phyloP scores from a whole-genome alignment of 2,888 invertebrate genomes.

The Lobophora halterata region DNA sequence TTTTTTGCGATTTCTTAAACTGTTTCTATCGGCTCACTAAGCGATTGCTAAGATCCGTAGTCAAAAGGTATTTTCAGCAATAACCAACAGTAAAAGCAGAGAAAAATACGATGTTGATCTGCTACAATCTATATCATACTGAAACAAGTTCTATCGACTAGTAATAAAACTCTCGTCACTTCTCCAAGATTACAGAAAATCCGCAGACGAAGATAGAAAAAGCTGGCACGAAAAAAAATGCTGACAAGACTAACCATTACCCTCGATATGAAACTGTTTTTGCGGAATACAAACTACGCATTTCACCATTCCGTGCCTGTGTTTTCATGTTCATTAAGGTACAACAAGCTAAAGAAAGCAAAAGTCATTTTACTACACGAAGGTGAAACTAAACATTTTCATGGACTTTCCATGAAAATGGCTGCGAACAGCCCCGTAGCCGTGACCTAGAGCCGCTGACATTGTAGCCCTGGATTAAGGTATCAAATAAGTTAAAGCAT shows the following conservation, averaged over 20 bases:
- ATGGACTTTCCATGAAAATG: constrained; percentile 29
- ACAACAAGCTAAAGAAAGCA: constrained; percentile 21
- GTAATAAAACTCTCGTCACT: too few relatives aligned
- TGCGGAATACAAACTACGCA: constrained; percentile 13
- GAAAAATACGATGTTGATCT: too few relatives aligned
- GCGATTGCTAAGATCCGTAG: too few relatives aligned
- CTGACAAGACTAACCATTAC: constrained; percentile 19
- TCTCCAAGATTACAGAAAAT: too few relatives aligned
- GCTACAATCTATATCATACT: too few relatives aligned
- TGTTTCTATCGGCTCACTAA: too few relatives aligned
- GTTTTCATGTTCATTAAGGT: constrained; percentile 18
- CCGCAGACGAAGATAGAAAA: neutral
- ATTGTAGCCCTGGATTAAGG: constrained; percentile 19
- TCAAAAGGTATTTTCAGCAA: too few relatives aligned
- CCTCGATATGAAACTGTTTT: constrained; percentile 13
- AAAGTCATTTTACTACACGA: constrained; percentile 24
- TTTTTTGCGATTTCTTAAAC: too few relatives aligned
- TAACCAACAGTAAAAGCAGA: too few relatives aligned
- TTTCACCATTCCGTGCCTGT: constrained; percentile 9
- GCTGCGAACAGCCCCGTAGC: constrained; percentile 25
- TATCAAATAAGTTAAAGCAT: constrained; percentile 7
- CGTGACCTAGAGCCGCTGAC: constrained; percentile 29
- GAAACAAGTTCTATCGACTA: too few relatives aligned
- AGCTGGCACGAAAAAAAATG: constrained; percentile 3
- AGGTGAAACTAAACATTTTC: constrained; percentile 30